A percentile compares a stretch with the other conserved stretches of the same genome.
These are phyloP conservation scores for Onychomys leucogaster DNA, from an alignment of 2,797 vertebrate species.

Conservation along the genomic window DNA sequence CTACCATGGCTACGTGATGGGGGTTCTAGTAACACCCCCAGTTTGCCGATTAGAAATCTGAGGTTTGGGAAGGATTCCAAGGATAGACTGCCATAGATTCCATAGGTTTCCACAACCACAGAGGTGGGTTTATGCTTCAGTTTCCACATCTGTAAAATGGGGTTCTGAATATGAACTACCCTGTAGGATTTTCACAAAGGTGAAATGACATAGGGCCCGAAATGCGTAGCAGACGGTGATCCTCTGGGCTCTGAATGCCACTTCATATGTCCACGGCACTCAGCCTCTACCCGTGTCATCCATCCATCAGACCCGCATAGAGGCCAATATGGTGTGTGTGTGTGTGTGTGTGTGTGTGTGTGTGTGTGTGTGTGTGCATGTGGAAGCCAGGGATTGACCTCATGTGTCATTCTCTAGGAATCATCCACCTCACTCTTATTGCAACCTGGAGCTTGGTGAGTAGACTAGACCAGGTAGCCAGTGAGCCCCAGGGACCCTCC, in stretches of 20 bases:
- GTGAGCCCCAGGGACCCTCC: not conserved
- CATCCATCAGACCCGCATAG: not conserved
- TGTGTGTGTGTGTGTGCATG: fast-evolving
- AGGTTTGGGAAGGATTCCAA: not conserved
- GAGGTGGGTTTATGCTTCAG: not conserved
- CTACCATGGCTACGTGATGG: not conserved
- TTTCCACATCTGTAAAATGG: slow-evolving; percentile 5
- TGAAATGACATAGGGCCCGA: not conserved
- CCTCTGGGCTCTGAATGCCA: not conserved
- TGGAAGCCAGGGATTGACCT: not conserved
- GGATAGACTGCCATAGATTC: not conserved
- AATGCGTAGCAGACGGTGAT: not conserved
- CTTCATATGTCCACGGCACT: not conserved
- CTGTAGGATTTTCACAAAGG: not conserved
- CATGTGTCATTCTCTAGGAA: not conserved
- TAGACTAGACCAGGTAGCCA: no score
- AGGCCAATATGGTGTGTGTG: not conserved
- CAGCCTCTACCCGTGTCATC: not conserved
- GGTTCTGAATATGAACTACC: not conserved
- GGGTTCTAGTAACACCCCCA: not conserved
- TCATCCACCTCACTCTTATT: not conserved
- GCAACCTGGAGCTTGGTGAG: no score
- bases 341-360: not conserved
- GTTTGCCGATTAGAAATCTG: not conserved
- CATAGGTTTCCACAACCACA: not conserved